Percentiles rank a stretch among this genome's conserved stretches.
These are phyloP conservation scores for Paraplagusia blochii DNA, from an alignment of 2,113 vertebrate genomes.

Conservation along the genomic window DNA sequence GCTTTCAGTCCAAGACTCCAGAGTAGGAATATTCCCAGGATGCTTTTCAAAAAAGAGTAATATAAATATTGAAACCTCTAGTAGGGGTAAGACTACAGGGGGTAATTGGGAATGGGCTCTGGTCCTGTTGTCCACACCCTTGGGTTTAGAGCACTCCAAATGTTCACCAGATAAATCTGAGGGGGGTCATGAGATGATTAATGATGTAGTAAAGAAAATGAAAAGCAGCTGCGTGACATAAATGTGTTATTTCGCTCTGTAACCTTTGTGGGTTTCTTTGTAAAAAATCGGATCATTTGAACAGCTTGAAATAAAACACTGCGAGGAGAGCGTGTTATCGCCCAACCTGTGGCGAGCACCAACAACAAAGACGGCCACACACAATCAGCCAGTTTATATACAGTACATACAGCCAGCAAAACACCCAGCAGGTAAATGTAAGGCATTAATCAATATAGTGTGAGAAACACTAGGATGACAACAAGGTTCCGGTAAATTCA, in stretches of 20 bases:
- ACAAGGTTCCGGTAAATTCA: neutral
- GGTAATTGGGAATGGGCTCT: neutral
- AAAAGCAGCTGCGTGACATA: neutral
- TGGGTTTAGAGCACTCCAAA: neutral
- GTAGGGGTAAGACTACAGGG: neutral
- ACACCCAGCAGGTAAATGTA: neutral
- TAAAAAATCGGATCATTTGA: neutral
- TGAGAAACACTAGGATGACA: neutral
- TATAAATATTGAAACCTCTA: neutral
- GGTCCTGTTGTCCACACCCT: neutral
- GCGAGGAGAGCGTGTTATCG: neutral
- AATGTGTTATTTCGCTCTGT: neutral
- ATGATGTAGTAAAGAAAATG: neutral
- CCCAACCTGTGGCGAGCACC: neutral
- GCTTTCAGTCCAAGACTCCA: neutral
- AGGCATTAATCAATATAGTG: neutral
- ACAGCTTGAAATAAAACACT: neutral
- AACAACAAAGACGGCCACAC: neutral
- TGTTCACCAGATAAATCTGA: conserved; percentile 1
- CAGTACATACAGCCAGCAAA: neutral
- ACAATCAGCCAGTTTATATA: neutral
- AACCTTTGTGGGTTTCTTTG: neutral
- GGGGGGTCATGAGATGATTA: neutral
- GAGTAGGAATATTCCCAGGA: neutral
- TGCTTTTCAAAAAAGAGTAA: neutral